Base-by-base conservation (phyloP, 2,113 vertebrate species). In the Falcunculus frontatus region DNA sequence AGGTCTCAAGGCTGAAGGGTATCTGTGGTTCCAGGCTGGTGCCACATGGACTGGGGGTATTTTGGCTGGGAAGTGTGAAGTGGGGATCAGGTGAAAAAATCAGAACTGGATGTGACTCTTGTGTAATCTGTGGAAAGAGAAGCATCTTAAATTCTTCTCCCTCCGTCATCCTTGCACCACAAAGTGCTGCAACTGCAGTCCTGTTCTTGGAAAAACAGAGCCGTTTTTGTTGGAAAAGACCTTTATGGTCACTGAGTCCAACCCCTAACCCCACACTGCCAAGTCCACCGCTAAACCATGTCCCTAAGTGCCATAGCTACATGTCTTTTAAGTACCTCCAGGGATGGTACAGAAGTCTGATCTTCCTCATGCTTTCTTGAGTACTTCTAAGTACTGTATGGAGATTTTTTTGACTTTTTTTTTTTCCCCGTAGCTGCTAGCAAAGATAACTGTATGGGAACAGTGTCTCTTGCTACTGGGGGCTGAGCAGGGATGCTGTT, bases 1-100 rank as follows among this genome's bases (percentile, higher is more conserved):
- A 72, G 9, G 4, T 29, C 33, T 62, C 46, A 18, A 9, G 47
- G 62, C 55, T 56, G 67, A 13, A 47, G 50, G 19, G n/a, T 18
- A 32, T 60, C 23, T 47, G 0, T 59, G 56, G 15, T 42, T 53
- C 72, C 57, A 46, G 18, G 15, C 1, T 56, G 37, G 15, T 57
- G n/a, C n/a, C 25, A 10, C 7, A 4, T 0, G 17, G n/a, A 19
- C n/a, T 49, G 27, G 1, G 13, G 4, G 9, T 70, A 1, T 74
- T 85, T 73, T 50, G n/a, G 20, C 20, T 75, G 62, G 27, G 13
- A 44, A 75, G 26, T 0, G 7, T 1, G 3, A 69, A 42, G 11
- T 4, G 6, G 11, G 18, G 23, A 17, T 69, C 16, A 17, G 10
- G 20, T 62, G 13, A 20, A 41, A 77, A 67, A 74, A 37, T 8